Conservation (phyloP, 2,113 vertebrate genomes). For the Melanotaenia duboulayi region DNA sequence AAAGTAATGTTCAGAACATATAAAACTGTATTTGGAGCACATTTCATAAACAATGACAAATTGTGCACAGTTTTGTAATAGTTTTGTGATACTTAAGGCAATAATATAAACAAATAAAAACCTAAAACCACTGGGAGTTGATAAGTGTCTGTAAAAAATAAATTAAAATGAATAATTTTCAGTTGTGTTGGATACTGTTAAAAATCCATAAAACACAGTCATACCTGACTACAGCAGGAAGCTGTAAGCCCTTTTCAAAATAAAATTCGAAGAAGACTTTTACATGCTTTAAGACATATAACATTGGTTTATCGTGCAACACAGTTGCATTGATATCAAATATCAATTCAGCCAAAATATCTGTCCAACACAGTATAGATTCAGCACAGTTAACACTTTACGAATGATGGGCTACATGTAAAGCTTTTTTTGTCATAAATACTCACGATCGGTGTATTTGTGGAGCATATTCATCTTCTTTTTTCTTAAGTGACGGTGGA, state of each 20-base stretch:
- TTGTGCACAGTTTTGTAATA: slow-evolving; percentile 52
- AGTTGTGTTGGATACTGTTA: slow-evolving; percentile 32
- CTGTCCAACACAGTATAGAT: slow-evolving; percentile 35
- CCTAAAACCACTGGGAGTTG: slow-evolving; percentile 34
- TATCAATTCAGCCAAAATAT: slow-evolving; percentile 64
- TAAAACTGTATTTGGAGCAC: slow-evolving; percentile 73
- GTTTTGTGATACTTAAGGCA: slow-evolving; percentile 75
- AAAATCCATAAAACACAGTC: slow-evolving; percentile 46
- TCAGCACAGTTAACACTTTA: slow-evolving; percentile 55
- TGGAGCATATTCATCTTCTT: slow-evolving; percentile 26
- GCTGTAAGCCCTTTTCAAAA: slow-evolving; percentile 57
- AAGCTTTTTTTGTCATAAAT: slow-evolving; percentile 53
- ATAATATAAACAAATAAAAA: slow-evolving; percentile 69
- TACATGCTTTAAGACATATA: slow-evolving; percentile 60
- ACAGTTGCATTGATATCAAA: slow-evolving; percentile 70
- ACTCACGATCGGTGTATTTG: slow-evolving; percentile 47
- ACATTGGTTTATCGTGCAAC: slow-evolving; percentile 59
- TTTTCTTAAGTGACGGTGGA: slow-evolving; percentile 57
- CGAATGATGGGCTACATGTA: slow-evolving; percentile 49
- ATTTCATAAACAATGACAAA: slow-evolving; percentile 64
- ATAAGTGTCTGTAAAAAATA: slow-evolving; percentile 58
- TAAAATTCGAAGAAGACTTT: slow-evolving; percentile 49
- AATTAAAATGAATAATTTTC: slow-evolving; percentile 42
- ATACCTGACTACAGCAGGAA: neutral
- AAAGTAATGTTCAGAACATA: slow-evolving; percentile 70